Conservation (phyloP, 2,113 vertebrate species). For the Salminus brasiliensis region DNA sequence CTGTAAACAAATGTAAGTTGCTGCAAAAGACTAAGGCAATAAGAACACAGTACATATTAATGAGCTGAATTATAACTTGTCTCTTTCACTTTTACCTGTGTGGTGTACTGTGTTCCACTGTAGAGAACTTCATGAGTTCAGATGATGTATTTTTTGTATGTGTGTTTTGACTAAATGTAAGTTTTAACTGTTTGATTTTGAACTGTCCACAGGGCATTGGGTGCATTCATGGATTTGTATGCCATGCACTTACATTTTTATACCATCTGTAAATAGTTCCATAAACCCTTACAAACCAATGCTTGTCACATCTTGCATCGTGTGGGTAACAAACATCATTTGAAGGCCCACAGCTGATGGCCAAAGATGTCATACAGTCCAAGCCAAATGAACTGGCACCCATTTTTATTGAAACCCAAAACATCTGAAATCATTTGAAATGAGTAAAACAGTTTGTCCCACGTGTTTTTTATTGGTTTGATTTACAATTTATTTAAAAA, state of each 20-base stretch:
- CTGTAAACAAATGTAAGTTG: no score
- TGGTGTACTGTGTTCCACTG: no score
- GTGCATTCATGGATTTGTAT: neutral
- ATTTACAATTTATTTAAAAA: neutral
- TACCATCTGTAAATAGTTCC: neutral
- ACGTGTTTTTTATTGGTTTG: neutral
- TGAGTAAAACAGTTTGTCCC: neutral
- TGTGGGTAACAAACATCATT: neutral
- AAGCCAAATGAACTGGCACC: neutral
- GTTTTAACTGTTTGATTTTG: neutral
- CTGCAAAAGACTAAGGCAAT: no score
- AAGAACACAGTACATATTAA: no score
- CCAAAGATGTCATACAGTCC: neutral
- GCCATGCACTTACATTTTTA: neutral
- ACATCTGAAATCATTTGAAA: constrained; percentile 2
- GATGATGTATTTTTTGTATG: no score
- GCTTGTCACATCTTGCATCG: neutral
- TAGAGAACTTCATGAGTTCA: no score
- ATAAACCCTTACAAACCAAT: neutral
- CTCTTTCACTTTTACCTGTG: no score
- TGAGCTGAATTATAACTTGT: no score
- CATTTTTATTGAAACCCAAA: neutral
- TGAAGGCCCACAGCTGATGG: neutral
- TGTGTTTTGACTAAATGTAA: no score
- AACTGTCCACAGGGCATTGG: neutral